Evolutionary conservation across 2,797 vertebrate genomes (phyloP).

Genomic region (Sebastes diaconus): DNA sequence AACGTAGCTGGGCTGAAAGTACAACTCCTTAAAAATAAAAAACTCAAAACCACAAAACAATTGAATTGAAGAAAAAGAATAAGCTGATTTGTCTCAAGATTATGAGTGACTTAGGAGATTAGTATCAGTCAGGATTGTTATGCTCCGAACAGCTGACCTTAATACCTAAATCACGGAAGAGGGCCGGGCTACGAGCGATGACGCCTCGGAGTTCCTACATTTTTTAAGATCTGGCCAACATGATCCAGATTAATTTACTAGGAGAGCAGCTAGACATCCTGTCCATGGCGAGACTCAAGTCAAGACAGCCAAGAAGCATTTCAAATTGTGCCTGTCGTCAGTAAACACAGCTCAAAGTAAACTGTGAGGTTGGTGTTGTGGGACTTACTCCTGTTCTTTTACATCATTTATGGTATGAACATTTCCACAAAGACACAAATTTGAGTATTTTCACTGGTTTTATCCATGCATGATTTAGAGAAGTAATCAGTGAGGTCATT

Average conservation of each 20-base stretch:
- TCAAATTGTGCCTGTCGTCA: slow-evolving; percentile 27
- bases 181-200: neutral
- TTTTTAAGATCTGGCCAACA: slow-evolving; percentile 16
- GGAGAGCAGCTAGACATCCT: neutral
- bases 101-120: slow-evolving; percentile 56
- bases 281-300: neutral
- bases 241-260: slow-evolving; percentile 29
- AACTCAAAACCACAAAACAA: slow-evolving; percentile 35
- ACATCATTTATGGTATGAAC: slow-evolving; percentile 12
- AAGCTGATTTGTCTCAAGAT: slow-evolving; percentile 60
- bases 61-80: slow-evolving; percentile 33
- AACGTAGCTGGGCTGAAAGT: neutral
- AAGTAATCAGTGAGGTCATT: neutral
- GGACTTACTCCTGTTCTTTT: neutral
- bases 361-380: neutral
- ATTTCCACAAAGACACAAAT: neutral
- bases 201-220: neutral
- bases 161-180: slow-evolving; percentile 57
- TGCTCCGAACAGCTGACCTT: slow-evolving; percentile 61
- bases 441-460: neutral
- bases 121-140: slow-evolving; percentile 34
- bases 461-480: neutral
- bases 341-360: slow-evolving; percentile 28
- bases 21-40: slow-evolving; percentile 10
- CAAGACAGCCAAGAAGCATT: slow-evolving; percentile 10